Percentiles rank a stretch among this genome's conserved stretches.
Evolutionary conservation across 2,113 vertebrate species (phyloP).

Genomic region (Phodopus roborovskii): DNA sequence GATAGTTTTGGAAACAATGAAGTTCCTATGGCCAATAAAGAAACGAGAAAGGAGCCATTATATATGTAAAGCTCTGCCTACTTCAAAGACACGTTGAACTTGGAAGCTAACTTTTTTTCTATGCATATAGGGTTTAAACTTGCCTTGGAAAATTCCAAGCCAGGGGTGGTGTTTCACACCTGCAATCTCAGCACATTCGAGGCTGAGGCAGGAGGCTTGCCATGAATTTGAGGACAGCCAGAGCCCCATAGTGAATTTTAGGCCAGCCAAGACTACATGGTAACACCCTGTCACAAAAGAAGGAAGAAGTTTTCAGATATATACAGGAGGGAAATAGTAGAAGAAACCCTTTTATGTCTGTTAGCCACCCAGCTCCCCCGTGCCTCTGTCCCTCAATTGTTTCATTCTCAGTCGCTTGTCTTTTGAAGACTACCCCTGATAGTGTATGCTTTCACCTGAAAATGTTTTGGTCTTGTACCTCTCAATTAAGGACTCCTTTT

Average conservation of each 20-base stretch:
- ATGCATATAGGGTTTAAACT: slow-evolving; percentile 12
- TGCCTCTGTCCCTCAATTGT: background rate
- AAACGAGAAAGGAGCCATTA: slow-evolving; percentile 31
- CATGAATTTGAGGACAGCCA: background rate
- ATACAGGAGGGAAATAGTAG: slow-evolving; percentile 13
- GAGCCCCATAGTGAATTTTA: background rate
- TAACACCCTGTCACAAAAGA: background rate
- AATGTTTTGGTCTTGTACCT: slow-evolving; percentile 39
- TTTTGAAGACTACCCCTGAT: slow-evolving; percentile 23
- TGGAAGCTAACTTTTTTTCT: slow-evolving; percentile 24
- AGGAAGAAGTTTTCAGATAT: background rate
- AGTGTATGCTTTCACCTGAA: slow-evolving; percentile 11
- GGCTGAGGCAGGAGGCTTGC: background rate
- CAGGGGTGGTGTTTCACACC: background rate
- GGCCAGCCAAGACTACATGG: background rate
- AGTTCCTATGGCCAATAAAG: background rate
- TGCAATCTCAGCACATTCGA: background rate
- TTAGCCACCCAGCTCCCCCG: background rate
- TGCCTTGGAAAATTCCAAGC: background rate
- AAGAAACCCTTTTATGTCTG: background rate
- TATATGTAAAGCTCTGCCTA: background rate
- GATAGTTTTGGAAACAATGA: slow-evolving; percentile 24
- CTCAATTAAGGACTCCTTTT: slow-evolving; percentile 39
- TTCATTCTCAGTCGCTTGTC: background rate
- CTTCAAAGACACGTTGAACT: slow-evolving; percentile 54